Evolutionary conservation across 2,888 invertebrate genomes (phyloP).

Genomic region (Platycheirus rosarum): DNA sequence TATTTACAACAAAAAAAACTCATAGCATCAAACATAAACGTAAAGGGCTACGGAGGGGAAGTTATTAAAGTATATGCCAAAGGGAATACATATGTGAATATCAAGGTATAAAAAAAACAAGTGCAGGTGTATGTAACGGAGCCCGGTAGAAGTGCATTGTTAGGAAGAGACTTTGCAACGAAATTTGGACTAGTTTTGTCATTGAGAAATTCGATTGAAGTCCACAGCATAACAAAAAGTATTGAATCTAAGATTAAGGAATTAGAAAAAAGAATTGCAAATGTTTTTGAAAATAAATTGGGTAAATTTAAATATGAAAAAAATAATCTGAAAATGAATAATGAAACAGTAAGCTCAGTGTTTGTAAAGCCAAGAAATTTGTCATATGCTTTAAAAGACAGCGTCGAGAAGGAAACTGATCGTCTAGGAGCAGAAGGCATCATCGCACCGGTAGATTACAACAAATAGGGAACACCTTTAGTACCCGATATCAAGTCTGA

Average conservation of each 20-base stretch:
- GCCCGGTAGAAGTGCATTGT: neutral
- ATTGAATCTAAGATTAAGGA: no score
- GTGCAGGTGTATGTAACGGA: constrained; percentile 4
- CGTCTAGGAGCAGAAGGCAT: constrained; percentile 19
- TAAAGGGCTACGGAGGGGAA: no score
- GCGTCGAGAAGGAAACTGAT: no score
- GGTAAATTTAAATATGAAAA: constrained; percentile 23
- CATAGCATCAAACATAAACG: no score
- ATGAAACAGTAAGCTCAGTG: constrained; percentile 7
- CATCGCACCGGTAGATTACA: constrained; percentile 13
- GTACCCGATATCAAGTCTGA: constrained; percentile 14
- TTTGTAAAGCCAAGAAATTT: no score
- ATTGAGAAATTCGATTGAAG: constrained; percentile 3
- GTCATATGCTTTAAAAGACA: no score
- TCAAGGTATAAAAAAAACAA: no score
- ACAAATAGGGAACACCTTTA: constrained; percentile 22
- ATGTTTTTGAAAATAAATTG: no score
- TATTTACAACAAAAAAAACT: constrained; percentile 3
- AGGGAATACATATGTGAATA: neutral
- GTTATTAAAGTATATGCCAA: constrained; percentile 1
- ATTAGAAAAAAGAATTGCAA: no score
- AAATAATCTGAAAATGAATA: constrained; percentile 10
- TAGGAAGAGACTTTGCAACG: no score
- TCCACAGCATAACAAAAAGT: constrained; percentile 3
- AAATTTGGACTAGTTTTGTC: no score